A percentile compares a stretch with the other conserved stretches of the same genome.
phyloP scores from a whole-genome alignment of 2,113 vertebrate species.

The Sceloporus undulatus region DNA sequence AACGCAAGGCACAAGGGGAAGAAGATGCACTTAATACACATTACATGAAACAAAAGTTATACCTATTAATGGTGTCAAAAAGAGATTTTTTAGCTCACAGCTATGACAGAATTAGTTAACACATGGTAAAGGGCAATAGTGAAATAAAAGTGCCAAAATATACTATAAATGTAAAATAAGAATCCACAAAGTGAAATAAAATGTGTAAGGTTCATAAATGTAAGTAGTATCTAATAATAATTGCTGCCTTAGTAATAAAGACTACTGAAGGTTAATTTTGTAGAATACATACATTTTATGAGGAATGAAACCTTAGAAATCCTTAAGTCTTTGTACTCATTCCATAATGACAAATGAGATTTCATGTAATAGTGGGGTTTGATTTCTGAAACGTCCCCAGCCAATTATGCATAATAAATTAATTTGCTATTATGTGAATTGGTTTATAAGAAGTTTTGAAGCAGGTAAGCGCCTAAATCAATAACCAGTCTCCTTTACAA shows the following conservation, averaged over 20 bases:
- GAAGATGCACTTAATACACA: not conserved
- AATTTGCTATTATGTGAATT: not conserved
- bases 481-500: not conserved
- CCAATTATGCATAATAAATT: not conserved
- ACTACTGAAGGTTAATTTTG: not conserved
- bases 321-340: not conserved
- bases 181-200: not conserved
- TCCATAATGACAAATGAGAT: not conserved
- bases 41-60: not conserved
- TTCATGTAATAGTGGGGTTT: not conserved
- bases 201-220: not conserved
- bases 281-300: not conserved
- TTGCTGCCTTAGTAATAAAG: not conserved
- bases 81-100: not conserved
- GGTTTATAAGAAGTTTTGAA: not conserved
- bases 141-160: not conserved
- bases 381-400: not conserved
- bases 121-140: conserved; percentile 12
- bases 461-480: not conserved
- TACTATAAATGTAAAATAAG: conserved; percentile 19
- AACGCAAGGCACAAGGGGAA: not conserved
- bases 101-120: not conserved
- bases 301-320: not conserved
- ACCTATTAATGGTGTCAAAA: conserved; percentile 16
- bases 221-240: conserved; percentile 12